These are phyloP conservation scores for Bagarius yarrelli DNA, from an alignment of 2,113 vertebrate genomes.

Conservation along the genomic window DNA sequence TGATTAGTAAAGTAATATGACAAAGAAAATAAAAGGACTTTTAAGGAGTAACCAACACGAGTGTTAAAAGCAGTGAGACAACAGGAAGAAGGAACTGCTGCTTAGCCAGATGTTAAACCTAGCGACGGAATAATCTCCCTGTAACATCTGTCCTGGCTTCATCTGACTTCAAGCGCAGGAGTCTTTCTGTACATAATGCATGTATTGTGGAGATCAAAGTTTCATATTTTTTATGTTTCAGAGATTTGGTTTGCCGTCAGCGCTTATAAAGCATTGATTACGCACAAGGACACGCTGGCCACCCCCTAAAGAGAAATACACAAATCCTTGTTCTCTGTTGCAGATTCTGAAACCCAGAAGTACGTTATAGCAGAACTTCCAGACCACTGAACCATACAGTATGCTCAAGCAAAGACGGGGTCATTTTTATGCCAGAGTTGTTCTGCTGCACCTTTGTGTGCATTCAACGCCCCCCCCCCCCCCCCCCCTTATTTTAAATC, in stretches of 20 bases:
- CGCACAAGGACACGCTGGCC: not conserved
- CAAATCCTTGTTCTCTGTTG: not conserved
- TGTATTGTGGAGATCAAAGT: not conserved
- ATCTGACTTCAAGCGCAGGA: not conserved
- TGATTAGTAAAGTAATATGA: not conserved
- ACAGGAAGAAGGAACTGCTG: not conserved
- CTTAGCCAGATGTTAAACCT: not conserved
- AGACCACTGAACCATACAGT: conserved; percentile 22
- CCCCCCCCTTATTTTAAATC: too few relatives aligned
- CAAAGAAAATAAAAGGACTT: not conserved
- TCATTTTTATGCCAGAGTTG: conserved; percentile 34
- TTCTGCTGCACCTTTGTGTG: conserved; percentile 42
- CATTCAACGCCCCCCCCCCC: too few relatives aligned
- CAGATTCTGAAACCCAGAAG: not conserved
- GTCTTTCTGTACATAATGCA: not conserved
- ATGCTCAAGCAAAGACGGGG: conserved; percentile 6
- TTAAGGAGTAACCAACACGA: not conserved
- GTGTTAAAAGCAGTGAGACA: not conserved
- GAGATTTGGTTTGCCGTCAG: conserved; percentile 14
- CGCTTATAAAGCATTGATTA: too few relatives aligned
- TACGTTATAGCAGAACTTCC: not conserved
- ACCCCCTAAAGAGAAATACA: conserved; percentile 10
- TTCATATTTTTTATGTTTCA: not conserved
- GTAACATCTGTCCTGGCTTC: not conserved
- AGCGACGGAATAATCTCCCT: too few relatives aligned